Conservation (phyloP, 2,797 vertebrate species). For the Hippopotamyrus pictus region DNA sequence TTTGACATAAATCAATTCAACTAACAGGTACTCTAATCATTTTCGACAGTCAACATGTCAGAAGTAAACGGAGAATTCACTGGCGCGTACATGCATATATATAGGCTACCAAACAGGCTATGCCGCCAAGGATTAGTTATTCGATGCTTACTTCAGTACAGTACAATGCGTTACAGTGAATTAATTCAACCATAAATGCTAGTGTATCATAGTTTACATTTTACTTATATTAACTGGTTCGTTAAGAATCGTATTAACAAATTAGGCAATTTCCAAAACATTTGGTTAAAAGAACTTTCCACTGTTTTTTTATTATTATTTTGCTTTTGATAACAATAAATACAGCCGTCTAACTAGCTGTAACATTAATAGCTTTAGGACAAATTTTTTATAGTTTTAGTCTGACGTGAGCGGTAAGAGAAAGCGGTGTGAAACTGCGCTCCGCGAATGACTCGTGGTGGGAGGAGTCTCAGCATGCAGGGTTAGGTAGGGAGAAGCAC, state of each 20-base stretch:
- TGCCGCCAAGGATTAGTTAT: neutral
- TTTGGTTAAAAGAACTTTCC: neutral
- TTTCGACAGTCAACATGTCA: neutral
- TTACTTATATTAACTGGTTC: neutral
- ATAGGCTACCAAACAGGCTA: neutral
- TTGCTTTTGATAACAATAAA: neutral
- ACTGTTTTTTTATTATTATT: neutral
- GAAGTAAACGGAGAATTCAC: neutral
- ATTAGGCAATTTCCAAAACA: neutral
- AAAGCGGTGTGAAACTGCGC: conserved; percentile 52
- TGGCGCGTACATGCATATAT: neutral
- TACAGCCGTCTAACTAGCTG: neutral
- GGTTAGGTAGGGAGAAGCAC: conserved; percentile 54
- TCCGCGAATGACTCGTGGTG: conserved; percentile 58
- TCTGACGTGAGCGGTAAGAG: conserved; percentile 39
- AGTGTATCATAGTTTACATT: neutral
- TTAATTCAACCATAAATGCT: neutral
- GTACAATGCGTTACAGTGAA: neutral
- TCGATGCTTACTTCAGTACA: neutral
- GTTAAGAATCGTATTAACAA: neutral
- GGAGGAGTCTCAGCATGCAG: conserved; percentile 63
- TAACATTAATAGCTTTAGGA: neutral
- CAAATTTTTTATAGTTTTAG: conserved; percentile 28
- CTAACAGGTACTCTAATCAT: neutral
- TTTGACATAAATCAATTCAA: neutral